Percentiles rank a stretch among this genome's conserved stretches.
Conservation (phyloP, 2,888 invertebrate genomes). For the Gymnoscelis rufifasciata region DNA sequence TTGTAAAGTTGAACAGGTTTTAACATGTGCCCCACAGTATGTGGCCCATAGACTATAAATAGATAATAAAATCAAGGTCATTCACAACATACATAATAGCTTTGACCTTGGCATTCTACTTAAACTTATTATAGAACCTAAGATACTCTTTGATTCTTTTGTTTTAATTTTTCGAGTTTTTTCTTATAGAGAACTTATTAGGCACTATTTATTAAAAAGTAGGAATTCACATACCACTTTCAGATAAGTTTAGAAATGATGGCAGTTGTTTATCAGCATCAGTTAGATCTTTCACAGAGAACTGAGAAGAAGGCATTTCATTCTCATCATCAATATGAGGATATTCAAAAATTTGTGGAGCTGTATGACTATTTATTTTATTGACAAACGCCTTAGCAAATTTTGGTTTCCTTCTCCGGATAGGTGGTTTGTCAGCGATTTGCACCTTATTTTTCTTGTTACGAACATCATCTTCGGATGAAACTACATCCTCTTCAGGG, state of each 20-base stretch:
- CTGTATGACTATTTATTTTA: slow-evolving; percentile 50
- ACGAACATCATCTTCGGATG: slow-evolving; percentile 56
- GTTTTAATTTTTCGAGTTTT: too few relatives aligned
- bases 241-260: slow-evolving; percentile 66
- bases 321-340: slow-evolving; percentile 35
- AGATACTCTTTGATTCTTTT: too few relatives aligned
- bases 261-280: slow-evolving; percentile 70
- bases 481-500: slow-evolving; percentile 37
- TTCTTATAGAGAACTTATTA: too few relatives aligned
- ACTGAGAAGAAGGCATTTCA: slow-evolving; percentile 32
- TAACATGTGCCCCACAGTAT: too few relatives aligned
- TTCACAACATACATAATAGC: too few relatives aligned
- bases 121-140: too few relatives aligned
- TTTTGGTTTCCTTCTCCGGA: slow-evolving; percentile 35
- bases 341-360: slow-evolving; percentile 13
- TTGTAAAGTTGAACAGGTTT: too few relatives aligned
- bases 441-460: slow-evolving; percentile 27
- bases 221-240: slow-evolving; percentile 61
- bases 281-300: slow-evolving; percentile 66
- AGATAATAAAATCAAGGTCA: slow-evolving; percentile 1
- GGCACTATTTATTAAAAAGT: not conserved
- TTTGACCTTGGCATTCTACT: not conserved
- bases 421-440: slow-evolving; percentile 14
- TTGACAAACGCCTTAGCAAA: slow-evolving; percentile 50
- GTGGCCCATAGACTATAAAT: too few relatives aligned